Evolutionary conservation across 2,888 invertebrate species (phyloP).

Genomic region (Lamproptera curius): DNA sequence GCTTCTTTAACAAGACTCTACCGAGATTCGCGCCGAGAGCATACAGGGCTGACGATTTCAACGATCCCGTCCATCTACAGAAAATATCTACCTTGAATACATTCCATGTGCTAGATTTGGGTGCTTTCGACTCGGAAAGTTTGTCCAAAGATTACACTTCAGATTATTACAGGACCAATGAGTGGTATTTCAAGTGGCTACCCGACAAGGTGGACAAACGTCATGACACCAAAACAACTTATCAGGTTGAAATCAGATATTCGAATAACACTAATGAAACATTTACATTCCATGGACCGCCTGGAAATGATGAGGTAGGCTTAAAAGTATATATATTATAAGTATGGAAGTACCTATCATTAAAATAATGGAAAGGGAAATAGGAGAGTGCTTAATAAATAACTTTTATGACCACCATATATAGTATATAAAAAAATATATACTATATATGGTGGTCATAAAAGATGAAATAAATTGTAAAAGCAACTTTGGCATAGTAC

Average conservation of each 20-base stretch:
- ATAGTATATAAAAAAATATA: too few species aligned
- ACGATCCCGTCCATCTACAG: constrained; percentile 95
- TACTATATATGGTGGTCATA: too few species aligned
- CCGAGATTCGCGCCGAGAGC: constrained; percentile 96
- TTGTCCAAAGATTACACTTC: constrained; percentile 92
- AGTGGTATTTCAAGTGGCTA: constrained; percentile 95
- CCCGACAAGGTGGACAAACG: constrained; percentile 89
- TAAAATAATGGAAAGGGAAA: too few species aligned
- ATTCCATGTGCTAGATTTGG: constrained; percentile 90
- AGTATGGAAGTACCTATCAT: too few species aligned
- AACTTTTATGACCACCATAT: too few species aligned
- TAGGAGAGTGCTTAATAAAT: too few species aligned
- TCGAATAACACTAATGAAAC: constrained; percentile 97
- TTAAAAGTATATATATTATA: too few species aligned
- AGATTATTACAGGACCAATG: constrained; percentile 93
- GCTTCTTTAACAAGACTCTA: constrained; percentile 97
- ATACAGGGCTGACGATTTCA: constrained; percentile 93
- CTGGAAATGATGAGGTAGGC: constrained; percentile 90
- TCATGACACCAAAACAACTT: constrained; percentile 95
- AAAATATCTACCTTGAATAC: constrained; percentile 97
- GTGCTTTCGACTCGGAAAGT: constrained; percentile 89
- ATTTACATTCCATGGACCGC: constrained; percentile 97
- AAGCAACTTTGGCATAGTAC: too few species aligned
- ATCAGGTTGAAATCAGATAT: constrained; percentile 95
- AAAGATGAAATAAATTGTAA: too few species aligned